phyloP scores from a whole-genome alignment of 2,113 vertebrate species.

The Perccottus glenii region DNA sequence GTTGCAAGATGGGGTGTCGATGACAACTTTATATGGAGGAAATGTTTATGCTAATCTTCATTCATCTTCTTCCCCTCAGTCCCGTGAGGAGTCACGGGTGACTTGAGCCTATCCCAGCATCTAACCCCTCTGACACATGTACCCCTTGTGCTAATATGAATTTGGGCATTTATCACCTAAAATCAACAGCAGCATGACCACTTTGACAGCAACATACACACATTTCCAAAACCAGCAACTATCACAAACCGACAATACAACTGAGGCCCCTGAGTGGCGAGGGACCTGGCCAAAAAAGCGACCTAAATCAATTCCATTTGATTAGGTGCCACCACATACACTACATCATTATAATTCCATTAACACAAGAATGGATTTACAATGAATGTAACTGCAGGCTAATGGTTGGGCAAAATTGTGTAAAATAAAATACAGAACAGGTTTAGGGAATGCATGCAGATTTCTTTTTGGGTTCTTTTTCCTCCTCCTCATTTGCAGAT shows the following conservation, averaged over 20 bases:
- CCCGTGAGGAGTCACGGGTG: background rate
- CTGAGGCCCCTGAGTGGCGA: conserved; percentile 49
- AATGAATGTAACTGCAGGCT: conserved; percentile 77
- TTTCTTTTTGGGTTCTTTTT: conserved; percentile 42
- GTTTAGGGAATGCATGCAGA: conserved; percentile 51
- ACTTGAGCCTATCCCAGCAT: conserved; percentile 4
- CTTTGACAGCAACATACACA: conserved; percentile 12
- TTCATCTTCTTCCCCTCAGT: no score
- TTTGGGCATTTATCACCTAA: background rate
- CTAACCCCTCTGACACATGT: no score
- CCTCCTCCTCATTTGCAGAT: conserved; percentile 47
- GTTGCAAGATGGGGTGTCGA: no score
- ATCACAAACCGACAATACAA: conserved; percentile 59
- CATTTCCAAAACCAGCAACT: conserved; percentile 34
- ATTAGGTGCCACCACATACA: conserved; percentile 73
- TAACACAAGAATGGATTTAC: conserved; percentile 77
- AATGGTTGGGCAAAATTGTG: conserved; percentile 72
- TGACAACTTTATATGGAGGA: no score
- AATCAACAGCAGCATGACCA: conserved; percentile 16
- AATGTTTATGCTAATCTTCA: no score
- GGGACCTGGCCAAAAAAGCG: conserved; percentile 63
- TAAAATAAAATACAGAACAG: conserved; percentile 70
- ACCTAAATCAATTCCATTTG: conserved; percentile 80
- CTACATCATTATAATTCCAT: conserved; percentile 82
- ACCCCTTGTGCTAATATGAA: no score